These are phyloP conservation scores for Andrena camellia DNA, from an alignment of 2,888 invertebrate genomes.

Conservation along the genomic window DNA sequence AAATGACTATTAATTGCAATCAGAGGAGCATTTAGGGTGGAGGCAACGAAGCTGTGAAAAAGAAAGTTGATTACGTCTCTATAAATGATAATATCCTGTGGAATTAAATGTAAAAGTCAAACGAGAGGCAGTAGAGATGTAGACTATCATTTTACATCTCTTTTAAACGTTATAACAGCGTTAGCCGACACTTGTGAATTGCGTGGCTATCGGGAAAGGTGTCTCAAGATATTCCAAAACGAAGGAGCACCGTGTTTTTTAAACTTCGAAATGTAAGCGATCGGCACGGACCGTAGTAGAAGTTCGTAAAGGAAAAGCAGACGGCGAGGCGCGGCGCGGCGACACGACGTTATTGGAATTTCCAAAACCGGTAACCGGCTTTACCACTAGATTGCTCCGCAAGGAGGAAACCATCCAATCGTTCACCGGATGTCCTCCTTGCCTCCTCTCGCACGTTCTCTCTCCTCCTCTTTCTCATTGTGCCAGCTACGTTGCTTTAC, in stretches of 20 bases:
- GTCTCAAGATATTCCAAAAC: neutral
- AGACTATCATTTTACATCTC: neutral
- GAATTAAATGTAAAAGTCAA: slow-evolving; percentile 45
- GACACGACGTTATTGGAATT: slow-evolving; percentile 76
- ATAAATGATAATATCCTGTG: slow-evolving; percentile 54
- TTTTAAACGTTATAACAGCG: no score
- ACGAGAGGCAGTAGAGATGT: neutral
- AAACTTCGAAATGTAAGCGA: slow-evolving; percentile 48
- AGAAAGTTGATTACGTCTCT: slow-evolving; percentile 46
- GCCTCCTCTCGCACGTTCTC: slow-evolving; percentile 60
- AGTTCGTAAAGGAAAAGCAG: slow-evolving; percentile 60
- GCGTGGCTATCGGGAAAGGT: no score
- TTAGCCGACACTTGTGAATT: no score
- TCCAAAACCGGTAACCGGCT: slow-evolving; percentile 83
- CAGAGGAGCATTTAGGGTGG: slow-evolving; percentile 58
- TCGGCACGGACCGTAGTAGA: slow-evolving; percentile 41
- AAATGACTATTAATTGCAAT: slow-evolving; percentile 76
- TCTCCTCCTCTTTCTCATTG: slow-evolving; percentile 57
- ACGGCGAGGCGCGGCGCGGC: slow-evolving; percentile 29
- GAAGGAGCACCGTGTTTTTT: neutral
- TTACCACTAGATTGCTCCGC: slow-evolving; percentile 85
- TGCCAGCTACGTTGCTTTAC: slow-evolving; percentile 35
- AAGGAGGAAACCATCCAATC: slow-evolving; percentile 84
- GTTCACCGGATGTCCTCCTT: slow-evolving; percentile 83
- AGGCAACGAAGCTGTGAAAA: slow-evolving; percentile 46